Percentiles rank a stretch among this genome's conserved stretches.
These are phyloP conservation scores for Thera britannica DNA, from an alignment of 2,888 invertebrate species.

Conservation along the genomic window DNA sequence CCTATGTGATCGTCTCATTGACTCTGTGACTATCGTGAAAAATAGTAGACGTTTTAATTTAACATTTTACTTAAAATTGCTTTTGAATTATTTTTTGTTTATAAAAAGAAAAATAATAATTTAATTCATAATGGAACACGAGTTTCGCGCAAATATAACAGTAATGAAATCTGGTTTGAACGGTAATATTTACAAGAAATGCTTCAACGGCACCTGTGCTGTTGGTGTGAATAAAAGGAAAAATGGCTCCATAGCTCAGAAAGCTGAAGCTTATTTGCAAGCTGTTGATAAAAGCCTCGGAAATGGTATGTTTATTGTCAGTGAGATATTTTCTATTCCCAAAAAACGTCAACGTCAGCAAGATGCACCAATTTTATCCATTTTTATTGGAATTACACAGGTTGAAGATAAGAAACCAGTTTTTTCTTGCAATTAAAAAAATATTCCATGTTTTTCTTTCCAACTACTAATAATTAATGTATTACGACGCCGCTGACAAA, in stretches of 20 bases:
- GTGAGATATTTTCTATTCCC: too few relatives aligned
- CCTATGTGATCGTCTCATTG: constrained; percentile 35
- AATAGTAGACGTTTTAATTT: constrained; percentile 16
- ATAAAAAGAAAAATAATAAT: neutral
- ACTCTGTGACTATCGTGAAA: constrained; percentile 46
- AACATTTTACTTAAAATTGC: constrained; percentile 5
- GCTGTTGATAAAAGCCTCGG: constrained; percentile 69
- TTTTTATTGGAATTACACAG: too few relatives aligned
- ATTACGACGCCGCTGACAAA: too few relatives aligned
- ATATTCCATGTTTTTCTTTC: too few relatives aligned
- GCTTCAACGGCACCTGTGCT: constrained; percentile 63
- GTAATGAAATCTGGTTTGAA: constrained; percentile 65
- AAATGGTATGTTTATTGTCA: constrained; percentile 25
- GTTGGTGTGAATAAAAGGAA: constrained; percentile 61
- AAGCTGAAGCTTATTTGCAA: constrained; percentile 71
- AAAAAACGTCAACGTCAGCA: too few relatives aligned
- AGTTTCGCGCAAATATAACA: constrained; percentile 66
- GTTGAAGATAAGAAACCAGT: too few relatives aligned
- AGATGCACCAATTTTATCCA: too few relatives aligned
- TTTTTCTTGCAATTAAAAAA: too few relatives aligned
- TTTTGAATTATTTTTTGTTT: neutral
- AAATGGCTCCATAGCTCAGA: constrained; percentile 66
- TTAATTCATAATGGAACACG: constrained; percentile 58
- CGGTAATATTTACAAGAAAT: constrained; percentile 61
- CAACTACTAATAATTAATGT: too few relatives aligned